These are phyloP conservation scores for Drepana arcuata DNA, from an alignment of 1,140 invertebrate species.

Conservation along the genomic window DNA sequence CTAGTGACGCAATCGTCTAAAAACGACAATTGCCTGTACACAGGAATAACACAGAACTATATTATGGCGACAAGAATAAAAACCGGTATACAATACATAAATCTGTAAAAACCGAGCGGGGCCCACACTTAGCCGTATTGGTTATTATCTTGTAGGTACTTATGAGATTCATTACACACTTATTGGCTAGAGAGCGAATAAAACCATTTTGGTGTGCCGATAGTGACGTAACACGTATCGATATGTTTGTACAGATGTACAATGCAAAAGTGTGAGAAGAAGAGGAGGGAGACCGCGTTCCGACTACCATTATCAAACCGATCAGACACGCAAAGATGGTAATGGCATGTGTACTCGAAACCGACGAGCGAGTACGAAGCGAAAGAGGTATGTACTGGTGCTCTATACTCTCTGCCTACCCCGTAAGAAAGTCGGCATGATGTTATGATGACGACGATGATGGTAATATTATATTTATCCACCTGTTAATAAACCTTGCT, in stretches of 20 bases:
- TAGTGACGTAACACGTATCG: constrained; percentile 38
- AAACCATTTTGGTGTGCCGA: constrained; percentile 48
- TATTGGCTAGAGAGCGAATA: constrained; percentile 60
- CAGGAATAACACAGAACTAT: constrained; percentile 7
- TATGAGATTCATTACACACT: constrained; percentile 61
- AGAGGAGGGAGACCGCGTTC: neutral
- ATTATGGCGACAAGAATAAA: constrained; percentile 39
- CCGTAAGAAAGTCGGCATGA: too few relatives aligned
- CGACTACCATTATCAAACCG: neutral
- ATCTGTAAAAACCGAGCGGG: constrained; percentile 45
- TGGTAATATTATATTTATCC: too few relatives aligned
- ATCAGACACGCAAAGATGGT: neutral
- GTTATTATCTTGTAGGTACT: constrained; percentile 54
- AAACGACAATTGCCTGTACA: constrained; percentile 28
- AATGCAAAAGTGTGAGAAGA: neutral
- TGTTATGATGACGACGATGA: too few relatives aligned
- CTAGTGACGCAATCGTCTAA: constrained; percentile 32
- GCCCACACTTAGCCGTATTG: constrained; percentile 53
- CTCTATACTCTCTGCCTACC: too few relatives aligned
- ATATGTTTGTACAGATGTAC: constrained; percentile 11
- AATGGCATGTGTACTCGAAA: neutral
- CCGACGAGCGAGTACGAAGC: neutral
- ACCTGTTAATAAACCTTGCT: too few relatives aligned
- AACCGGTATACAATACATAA: constrained; percentile 57
- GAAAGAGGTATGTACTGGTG: too few relatives aligned